These are phyloP conservation scores for Ambastaia sidthimunki DNA, from an alignment of 2,797 vertebrate genomes.

Conservation along the genomic window DNA sequence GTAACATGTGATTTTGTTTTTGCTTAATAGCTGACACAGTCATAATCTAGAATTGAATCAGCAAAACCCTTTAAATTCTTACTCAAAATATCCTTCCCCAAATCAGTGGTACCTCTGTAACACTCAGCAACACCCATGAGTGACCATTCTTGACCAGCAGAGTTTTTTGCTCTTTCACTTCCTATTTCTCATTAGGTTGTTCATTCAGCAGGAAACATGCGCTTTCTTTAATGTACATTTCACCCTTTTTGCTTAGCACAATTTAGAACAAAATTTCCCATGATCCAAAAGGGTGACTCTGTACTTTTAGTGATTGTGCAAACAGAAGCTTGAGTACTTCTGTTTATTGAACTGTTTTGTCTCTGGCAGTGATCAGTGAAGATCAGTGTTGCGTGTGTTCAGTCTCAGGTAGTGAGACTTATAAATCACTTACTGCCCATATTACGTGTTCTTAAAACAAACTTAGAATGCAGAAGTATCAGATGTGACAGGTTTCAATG, in stretches of 20 bases:
- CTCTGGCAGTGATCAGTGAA: conserved; percentile 12
- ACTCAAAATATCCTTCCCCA: neutral
- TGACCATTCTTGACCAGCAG: neutral
- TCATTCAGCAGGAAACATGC: conserved; percentile 34
- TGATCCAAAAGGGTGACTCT: conserved; percentile 38
- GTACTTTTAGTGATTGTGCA: conserved; percentile 21
- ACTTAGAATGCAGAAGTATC: neutral
- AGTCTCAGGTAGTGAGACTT: neutral
- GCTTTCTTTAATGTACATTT: conserved; percentile 24
- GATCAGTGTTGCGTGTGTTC: neutral
- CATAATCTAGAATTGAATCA: conserved; percentile 24
- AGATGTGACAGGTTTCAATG: neutral
- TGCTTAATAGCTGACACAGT: conserved; percentile 13
- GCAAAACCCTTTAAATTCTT: neutral
- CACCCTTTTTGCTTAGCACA: conserved; percentile 30
- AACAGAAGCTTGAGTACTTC: conserved; percentile 34
- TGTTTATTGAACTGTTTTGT: conserved; percentile 51
- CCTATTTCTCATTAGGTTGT: conserved; percentile 46
- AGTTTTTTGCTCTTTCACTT: conserved; percentile 51
- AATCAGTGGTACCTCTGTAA: conserved; percentile 7
- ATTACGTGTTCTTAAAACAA: neutral
- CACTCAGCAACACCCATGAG: conserved; percentile 20
- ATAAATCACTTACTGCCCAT: neutral
- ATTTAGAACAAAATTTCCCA: conserved; percentile 40
- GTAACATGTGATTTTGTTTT: neutral